Evolutionary conservation across 2,797 vertebrate genomes (phyloP).

Genomic region (Cuniculus paca): DNA sequence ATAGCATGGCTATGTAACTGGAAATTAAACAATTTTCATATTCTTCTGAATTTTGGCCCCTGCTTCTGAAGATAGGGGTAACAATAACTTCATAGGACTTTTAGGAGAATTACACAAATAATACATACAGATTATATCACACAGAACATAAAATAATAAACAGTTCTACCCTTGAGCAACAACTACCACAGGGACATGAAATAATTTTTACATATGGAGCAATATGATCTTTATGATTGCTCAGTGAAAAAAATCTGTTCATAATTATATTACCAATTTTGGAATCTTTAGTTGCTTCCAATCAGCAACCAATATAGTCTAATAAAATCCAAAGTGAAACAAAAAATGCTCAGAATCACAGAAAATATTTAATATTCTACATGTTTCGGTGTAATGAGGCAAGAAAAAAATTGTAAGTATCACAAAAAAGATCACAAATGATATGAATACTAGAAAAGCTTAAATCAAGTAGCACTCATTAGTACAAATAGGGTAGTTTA

Average conservation of each 20-base stretch:
- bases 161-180: slow-evolving; percentile 3
- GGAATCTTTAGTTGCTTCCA: background rate
- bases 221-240: background rate
- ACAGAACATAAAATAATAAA: slow-evolving; percentile 2
- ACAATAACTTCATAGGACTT: background rate
- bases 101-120: slow-evolving; percentile 49
- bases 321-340: slow-evolving; percentile 24
- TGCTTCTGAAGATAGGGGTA: background rate
- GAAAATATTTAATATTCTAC: slow-evolving; percentile 4
- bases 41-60: slow-evolving; percentile 47
- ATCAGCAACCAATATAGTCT: slow-evolving; percentile 4
- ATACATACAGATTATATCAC: slow-evolving; percentile 66
- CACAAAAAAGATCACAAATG: slow-evolving; percentile 44
- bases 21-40: background rate
- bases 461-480: background rate
- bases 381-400: slow-evolving; percentile 25
- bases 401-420: background rate
- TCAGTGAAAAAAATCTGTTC: slow-evolving; percentile 52
- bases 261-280: slow-evolving; percentile 6
- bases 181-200: background rate
- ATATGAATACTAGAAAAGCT: background rate
- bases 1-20: background rate
- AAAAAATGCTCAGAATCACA: background rate
- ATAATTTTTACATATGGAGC: background rate
- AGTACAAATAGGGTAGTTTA: slow-evolving; percentile 23